Conservation (phyloP, 2,113 vertebrate species). For the Aleadryas rufinucha region DNA sequence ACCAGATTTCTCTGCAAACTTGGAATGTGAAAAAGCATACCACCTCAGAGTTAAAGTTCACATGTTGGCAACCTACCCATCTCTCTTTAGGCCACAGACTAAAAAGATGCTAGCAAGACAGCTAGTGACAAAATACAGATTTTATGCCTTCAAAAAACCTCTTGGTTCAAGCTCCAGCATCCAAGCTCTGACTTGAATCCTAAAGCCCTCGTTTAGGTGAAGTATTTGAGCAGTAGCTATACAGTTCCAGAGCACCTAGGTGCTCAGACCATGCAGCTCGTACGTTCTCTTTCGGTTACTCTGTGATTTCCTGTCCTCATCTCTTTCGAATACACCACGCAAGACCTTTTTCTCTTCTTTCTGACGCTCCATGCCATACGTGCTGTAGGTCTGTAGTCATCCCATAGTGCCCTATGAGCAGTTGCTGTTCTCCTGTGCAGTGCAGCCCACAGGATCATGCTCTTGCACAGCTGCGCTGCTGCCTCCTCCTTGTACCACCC, state of each 20-base stretch:
- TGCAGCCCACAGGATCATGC: neutral
- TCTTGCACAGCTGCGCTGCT: accelerated
- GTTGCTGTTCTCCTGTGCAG: neutral
- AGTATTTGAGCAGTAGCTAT: neutral
- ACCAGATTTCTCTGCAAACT: neutral
- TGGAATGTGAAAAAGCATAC: neutral
- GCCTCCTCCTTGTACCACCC: neutral
- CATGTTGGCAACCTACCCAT: neutral
- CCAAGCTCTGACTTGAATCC: neutral
- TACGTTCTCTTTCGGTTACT: accelerated
- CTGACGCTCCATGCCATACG: accelerated
- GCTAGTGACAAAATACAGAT: neutral
- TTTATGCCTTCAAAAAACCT: neutral
- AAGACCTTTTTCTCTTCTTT: neutral
- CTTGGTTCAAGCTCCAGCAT: neutral
- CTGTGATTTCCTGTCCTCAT: neutral
- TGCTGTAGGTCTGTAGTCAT: neutral
- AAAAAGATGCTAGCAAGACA: neutral
- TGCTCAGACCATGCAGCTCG: neutral
- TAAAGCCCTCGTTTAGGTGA: neutral
- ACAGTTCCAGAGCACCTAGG: neutral
- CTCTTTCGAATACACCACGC: neutral
- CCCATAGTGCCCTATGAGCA: neutral
- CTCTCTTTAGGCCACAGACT: neutral
- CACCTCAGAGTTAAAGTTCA: neutral